These are phyloP conservation scores for Harpegnathos saltator DNA, from an alignment of 1,140 invertebrate species.

Conservation along the genomic window DNA sequence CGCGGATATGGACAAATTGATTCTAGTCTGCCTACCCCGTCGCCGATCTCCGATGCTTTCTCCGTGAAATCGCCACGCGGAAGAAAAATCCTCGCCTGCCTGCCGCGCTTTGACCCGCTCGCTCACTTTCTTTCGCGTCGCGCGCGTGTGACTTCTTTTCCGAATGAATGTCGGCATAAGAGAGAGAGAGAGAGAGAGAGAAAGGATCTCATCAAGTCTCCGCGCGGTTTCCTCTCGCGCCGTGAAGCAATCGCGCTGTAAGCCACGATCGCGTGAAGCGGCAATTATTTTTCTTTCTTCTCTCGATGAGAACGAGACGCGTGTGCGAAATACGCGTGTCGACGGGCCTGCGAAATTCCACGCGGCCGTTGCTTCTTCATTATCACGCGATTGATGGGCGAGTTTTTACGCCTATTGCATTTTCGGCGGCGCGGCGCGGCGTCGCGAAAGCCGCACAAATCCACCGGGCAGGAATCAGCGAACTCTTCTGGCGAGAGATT, in stretches of 20 bases:
- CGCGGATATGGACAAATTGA: slow-evolving; percentile 67
- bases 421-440: too few species aligned
- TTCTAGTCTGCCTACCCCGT: slow-evolving; percentile 20
- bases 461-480: neutral
- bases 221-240: slow-evolving; percentile 53
- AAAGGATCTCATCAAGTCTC: too few species aligned
- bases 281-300: too few species aligned
- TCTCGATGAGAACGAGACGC: too few species aligned
- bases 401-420: slow-evolving; percentile 2
- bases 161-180: neutral
- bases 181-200: too few species aligned
- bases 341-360: too few species aligned
- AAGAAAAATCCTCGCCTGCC: slow-evolving; percentile 35
- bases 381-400: neutral
- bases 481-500: neutral
- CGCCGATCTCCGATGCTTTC: neutral
- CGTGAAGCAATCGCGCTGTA: slow-evolving; percentile 18
- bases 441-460: neutral
- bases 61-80: slow-evolving; percentile 19
- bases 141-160: slow-evolving; percentile 13
- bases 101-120: neutral
- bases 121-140: slow-evolving; percentile 1
- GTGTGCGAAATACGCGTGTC: too few species aligned
- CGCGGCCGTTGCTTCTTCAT: neutral
- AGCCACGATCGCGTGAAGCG: too few species aligned